A percentile compares a stretch with the other conserved stretches of the same genome.
phyloP scores from a whole-genome alignment of 2,113 vertebrate genomes.

The Dipodomys merriami region DNA sequence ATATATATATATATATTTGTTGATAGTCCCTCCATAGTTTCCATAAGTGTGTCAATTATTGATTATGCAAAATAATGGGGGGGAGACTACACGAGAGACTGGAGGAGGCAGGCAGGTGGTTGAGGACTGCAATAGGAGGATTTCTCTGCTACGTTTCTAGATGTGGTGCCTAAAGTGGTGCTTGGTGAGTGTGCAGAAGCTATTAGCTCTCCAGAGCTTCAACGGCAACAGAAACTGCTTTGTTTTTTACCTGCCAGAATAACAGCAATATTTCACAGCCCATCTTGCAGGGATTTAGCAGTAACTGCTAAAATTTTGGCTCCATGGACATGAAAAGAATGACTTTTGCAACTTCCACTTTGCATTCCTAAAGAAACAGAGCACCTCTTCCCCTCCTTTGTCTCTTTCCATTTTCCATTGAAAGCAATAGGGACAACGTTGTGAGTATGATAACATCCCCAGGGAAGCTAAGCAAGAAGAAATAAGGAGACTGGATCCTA shows the following conservation, averaged over 20 bases:
- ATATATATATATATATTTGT: neutral
- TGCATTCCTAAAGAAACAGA: neutral
- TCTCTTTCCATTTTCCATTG: neutral
- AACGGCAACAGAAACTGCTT: neutral
- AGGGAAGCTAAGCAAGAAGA: neutral
- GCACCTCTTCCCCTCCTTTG: neutral
- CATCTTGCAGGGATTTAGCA: neutral
- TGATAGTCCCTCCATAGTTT: neutral
- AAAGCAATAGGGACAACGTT: neutral
- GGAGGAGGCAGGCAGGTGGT: neutral
- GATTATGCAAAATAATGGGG: neutral
- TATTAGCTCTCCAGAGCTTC: neutral
- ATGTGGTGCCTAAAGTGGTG: neutral
- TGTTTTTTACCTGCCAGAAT: slow-evolving; percentile 3
- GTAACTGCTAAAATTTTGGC: neutral
- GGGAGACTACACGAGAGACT: neutral
- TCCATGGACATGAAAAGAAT: neutral
- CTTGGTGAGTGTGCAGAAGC: neutral
- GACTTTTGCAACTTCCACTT: neutral
- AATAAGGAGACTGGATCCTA: neutral
- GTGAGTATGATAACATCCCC: neutral
- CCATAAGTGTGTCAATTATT: slow-evolving; percentile 1
- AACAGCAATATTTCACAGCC: slow-evolving; percentile 1
- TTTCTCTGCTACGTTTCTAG: neutral
- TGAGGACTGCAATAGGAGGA: neutral